phyloP scores from a whole-genome alignment of 2,888 invertebrate genomes.

The Erynnis tages region DNA sequence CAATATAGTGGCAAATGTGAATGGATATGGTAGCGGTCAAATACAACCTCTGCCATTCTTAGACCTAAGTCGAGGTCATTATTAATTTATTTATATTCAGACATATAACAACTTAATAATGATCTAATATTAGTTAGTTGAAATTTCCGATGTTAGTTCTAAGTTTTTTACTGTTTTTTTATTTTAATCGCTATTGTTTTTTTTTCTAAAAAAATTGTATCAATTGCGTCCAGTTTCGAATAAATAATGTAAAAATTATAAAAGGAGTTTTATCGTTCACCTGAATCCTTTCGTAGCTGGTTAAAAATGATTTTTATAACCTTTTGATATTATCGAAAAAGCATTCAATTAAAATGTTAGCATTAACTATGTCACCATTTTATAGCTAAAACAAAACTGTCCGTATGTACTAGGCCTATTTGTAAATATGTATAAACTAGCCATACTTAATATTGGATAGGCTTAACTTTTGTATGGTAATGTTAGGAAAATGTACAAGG shows the following conservation, averaged over 20 bases:
- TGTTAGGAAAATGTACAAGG: slow-evolving; percentile 73
- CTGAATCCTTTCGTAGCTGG: slow-evolving; percentile 1
- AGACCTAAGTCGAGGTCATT: slow-evolving; percentile 12
- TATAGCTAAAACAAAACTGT: slow-evolving; percentile 24
- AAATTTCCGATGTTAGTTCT: slow-evolving; percentile 18
- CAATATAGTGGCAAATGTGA: slow-evolving; percentile 28
- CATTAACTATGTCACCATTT: slow-evolving; percentile 10
- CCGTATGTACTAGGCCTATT: slow-evolving; percentile 39
- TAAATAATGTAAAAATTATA: slow-evolving; percentile 21
- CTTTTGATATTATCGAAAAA: slow-evolving; percentile 1
- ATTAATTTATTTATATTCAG: slow-evolving; percentile 2
- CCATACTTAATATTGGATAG: slow-evolving; percentile 44
- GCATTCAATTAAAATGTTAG: too few species aligned
- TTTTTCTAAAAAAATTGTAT: slow-evolving; percentile 6
- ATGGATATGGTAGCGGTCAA: slow-evolving; percentile 29
- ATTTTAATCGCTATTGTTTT: slow-evolving; percentile 7
- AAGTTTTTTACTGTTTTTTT: slow-evolving; percentile 21
- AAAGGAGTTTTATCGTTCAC: slow-evolving; percentile 12
- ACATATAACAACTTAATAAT: slow-evolving; percentile 3
- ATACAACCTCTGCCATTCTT: slow-evolving; percentile 20
- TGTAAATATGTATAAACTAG: slow-evolving; percentile 71
- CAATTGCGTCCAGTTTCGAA: slow-evolving; percentile 22
- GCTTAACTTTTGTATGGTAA: slow-evolving; percentile 65
- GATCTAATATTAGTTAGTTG: slow-evolving; percentile 5
- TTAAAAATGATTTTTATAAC: too few species aligned